Percentiles rank a stretch among this genome's conserved stretches.
Evolutionary conservation across 2,888 invertebrate species (phyloP).

Genomic region (Xylocampa areola): DNA sequence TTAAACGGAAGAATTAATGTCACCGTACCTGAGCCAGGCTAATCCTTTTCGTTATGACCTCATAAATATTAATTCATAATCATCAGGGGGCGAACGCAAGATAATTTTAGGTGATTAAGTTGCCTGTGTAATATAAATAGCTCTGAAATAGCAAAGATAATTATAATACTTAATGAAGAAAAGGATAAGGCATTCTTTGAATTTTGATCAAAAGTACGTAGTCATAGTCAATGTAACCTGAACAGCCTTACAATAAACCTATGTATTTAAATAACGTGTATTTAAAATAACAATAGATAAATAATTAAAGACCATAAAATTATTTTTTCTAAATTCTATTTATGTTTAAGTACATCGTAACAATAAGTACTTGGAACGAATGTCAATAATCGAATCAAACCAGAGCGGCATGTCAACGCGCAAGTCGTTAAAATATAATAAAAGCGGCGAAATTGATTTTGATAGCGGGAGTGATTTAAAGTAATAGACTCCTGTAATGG

Average conservation of each 20-base stretch:
- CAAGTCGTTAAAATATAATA: constrained; percentile 56
- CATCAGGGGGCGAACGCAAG: constrained; percentile 28
- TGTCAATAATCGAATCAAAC: constrained; percentile 20
- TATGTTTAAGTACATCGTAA: background rate
- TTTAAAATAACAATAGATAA: no score
- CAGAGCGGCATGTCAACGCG: constrained; percentile 29
- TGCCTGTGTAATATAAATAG: constrained; percentile 15
- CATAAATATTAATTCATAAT: constrained; percentile 58
- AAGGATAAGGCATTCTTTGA: constrained; percentile 8
- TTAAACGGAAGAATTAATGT: constrained; percentile 55
- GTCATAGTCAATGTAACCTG: background rate
- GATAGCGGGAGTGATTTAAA: constrained; percentile 54
- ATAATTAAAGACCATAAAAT: background rate
- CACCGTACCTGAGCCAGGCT: constrained; percentile 46
- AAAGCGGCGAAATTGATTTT: constrained; percentile 51
- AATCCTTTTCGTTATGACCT: constrained; percentile 56
- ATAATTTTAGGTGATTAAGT: constrained; percentile 36
- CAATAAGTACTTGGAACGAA: constrained; percentile 8
- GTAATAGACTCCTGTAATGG: constrained; percentile 56
- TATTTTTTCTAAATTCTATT: background rate
- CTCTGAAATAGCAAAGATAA: constrained; percentile 9
- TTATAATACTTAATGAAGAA: constrained; percentile 13
- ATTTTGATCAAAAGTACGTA: background rate
- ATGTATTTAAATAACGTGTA: no score
- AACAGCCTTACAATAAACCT: no score